Evolutionary conservation across 2,797 vertebrate genomes (phyloP).

Genomic region (Semotilus atromaculatus): DNA sequence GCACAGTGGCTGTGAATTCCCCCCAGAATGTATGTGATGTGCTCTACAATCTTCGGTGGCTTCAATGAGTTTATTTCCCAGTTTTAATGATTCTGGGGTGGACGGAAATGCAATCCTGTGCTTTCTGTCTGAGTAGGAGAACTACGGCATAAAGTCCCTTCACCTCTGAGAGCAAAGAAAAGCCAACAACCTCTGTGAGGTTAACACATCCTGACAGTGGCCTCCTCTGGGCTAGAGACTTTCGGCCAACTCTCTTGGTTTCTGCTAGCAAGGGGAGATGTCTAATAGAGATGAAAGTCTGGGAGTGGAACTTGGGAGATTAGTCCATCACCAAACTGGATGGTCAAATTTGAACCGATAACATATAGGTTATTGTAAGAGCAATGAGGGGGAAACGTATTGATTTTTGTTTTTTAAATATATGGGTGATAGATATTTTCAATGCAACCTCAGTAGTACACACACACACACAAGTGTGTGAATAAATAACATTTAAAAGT

Average conservation of each 20-base stretch:
- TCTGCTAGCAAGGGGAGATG: conserved; percentile 55
- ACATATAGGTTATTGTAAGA: neutral
- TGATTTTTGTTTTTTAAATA: neutral
- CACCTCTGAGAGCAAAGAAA: conserved; percentile 35
- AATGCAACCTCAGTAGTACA: neutral
- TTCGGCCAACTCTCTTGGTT: conserved; percentile 53
- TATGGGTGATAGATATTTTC: neutral
- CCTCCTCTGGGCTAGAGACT: conserved; percentile 45
- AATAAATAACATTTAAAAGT: too few species aligned
- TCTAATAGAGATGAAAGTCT: conserved; percentile 65
- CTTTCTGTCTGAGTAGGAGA: conserved; percentile 22
- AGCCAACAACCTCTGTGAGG: conserved; percentile 41
- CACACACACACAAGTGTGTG: too few species aligned
- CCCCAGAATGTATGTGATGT: neutral
- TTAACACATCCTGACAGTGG: conserved; percentile 56
- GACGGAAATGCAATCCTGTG: conserved; percentile 10
- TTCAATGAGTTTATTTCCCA: conserved; percentile 17
- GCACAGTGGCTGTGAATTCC: neutral
- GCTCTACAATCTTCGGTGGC: neutral
- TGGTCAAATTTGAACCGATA: neutral
- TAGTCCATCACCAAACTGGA: conserved; percentile 38
- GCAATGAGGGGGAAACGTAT: neutral
- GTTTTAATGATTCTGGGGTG: conserved; percentile 1
- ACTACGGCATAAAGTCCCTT: neutral
- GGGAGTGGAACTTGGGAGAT: conserved; percentile 19